A percentile compares a stretch with the other conserved stretches of the same genome.
These are phyloP conservation scores for Zaprionus kolodkinae DNA, from an alignment of 1,140 invertebrate genomes.

Conservation along the genomic window DNA sequence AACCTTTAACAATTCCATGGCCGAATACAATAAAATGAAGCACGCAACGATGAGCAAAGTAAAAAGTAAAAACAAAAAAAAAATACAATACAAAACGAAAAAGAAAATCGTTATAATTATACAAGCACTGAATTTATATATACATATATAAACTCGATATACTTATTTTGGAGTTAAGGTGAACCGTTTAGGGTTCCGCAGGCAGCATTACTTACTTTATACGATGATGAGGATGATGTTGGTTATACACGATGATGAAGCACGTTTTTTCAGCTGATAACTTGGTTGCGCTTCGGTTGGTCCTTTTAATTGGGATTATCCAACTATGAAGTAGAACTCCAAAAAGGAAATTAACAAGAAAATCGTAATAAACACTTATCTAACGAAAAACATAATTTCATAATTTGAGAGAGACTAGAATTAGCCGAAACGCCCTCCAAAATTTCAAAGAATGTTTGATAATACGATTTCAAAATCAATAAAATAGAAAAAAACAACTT, in stretches of 20 bases:
- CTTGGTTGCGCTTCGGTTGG: constrained; percentile 11
- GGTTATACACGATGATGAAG: constrained; percentile 25
- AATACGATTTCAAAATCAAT: constrained; percentile 49
- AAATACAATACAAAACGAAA: constrained; percentile 15
- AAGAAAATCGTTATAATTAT: constrained; percentile 47
- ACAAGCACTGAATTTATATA: constrained; percentile 80
- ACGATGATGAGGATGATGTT: constrained; percentile 40
- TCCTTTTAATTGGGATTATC: not conserved
- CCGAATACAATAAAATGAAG: constrained; percentile 44
- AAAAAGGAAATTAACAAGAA: constrained; percentile 4
- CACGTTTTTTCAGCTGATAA: constrained; percentile 20
- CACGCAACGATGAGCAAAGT: constrained; percentile 56
- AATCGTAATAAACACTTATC: not conserved
- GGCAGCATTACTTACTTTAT: constrained; percentile 71
- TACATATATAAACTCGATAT: constrained; percentile 57
- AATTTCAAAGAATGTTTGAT: constrained; percentile 73
- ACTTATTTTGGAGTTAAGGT: constrained; percentile 60
- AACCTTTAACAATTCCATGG: constrained; percentile 55
- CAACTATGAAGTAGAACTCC: constrained; percentile 10
- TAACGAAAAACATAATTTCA: constrained; percentile 23
- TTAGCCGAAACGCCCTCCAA: constrained; percentile 71
- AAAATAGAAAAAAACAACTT: constrained; percentile 31
- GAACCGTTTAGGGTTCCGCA: constrained; percentile 69
- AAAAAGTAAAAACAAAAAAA: constrained; percentile 5
- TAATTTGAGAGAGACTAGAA: constrained; percentile 47